Conservation (phyloP, 1,140 invertebrate species). For the Marisa cornuarietis region DNA sequence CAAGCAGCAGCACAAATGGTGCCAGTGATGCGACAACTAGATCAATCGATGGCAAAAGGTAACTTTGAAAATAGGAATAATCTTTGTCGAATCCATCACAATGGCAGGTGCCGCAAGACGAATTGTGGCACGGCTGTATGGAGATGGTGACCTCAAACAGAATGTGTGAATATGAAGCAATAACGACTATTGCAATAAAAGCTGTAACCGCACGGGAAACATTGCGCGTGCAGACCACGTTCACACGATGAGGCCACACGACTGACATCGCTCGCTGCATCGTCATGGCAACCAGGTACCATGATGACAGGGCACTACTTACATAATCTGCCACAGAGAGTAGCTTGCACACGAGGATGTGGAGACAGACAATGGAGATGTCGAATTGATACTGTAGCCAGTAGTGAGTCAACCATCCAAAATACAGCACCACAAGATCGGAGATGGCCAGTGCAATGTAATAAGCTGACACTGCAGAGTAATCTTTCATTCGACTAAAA, state of each 20-base stretch:
- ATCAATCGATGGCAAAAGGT: slow-evolving; percentile 42
- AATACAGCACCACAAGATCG: too few relatives aligned
- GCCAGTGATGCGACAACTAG: background rate
- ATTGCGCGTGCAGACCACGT: slow-evolving; percentile 11
- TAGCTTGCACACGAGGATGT: slow-evolving; percentile 28
- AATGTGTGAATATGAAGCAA: slow-evolving; percentile 24
- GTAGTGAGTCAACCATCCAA: too few relatives aligned
- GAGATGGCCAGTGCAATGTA: too few relatives aligned
- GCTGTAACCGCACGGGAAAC: slow-evolving; percentile 3
- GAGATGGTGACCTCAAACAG: slow-evolving; percentile 27
- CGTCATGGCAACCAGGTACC: slow-evolving; percentile 33
- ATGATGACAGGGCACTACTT: slow-evolving; percentile 30
- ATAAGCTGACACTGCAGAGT: too few relatives aligned
- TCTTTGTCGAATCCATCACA: too few relatives aligned
- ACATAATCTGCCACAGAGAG: slow-evolving; percentile 18
- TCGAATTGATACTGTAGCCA: slow-evolving; percentile 28
- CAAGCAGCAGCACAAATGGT: background rate
- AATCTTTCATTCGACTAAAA: too few relatives aligned
- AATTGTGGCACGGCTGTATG: too few relatives aligned
- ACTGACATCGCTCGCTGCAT: slow-evolving; percentile 30
- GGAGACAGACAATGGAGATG: slow-evolving; percentile 30
- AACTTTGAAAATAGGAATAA: background rate
- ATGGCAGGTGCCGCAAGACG: too few relatives aligned
- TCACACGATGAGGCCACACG: slow-evolving; percentile 11
- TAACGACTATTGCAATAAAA: slow-evolving; percentile 9